Evolutionary conservation across 2,113 vertebrate species (phyloP), one percentile per base, ranked within the genome.

Genomic region (Corythornis vintsioides): DNA sequence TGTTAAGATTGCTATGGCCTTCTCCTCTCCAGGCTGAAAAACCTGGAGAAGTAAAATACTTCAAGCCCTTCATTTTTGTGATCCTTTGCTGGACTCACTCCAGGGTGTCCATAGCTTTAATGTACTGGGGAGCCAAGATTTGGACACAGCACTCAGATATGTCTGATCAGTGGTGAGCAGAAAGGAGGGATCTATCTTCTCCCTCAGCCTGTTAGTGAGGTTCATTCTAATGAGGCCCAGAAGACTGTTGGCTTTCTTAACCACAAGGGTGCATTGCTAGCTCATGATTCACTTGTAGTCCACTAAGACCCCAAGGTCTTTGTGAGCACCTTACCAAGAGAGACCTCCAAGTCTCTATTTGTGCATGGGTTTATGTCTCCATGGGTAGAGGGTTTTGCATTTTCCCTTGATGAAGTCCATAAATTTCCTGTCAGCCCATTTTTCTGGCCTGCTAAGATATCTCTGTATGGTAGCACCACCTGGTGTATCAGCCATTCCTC

Each of bases 381-480:
- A 0, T 2, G 7, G 8, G 7, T 9, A 10, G 17, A 67, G 35
- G 4, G 72, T 9, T 53, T 67, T 18, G 9, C 2, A 33, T 48
- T 89, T 71, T 50, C 42, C 15, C 4, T 48, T 71, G 4, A 3
- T 33, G 22, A 86, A 43, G 35, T 71, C 13, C 16, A 16, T 64
- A 11, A 77, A 4, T 7, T 31, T 79, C 6, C 6, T 31, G 26
- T 66, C 15, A 42, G 28, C 9, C 6, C 24, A 14, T 40, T 71
- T 74, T 70, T 70, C 25, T 48, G 59, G 12, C 6, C 15, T 64
- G 3, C 50, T 69, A 22, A n/a, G n/a, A 72, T 18, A 3, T 3
- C 1, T 26, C 6, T 45, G 38, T 12, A 45, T n/a, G 6, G 13
- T 21, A 56, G 10, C 6, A 71, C 4, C 11, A n/a, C 7, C 28